These are phyloP conservation scores for Hyles lineata DNA, from an alignment of 2,888 invertebrate genomes.

Conservation along the genomic window DNA sequence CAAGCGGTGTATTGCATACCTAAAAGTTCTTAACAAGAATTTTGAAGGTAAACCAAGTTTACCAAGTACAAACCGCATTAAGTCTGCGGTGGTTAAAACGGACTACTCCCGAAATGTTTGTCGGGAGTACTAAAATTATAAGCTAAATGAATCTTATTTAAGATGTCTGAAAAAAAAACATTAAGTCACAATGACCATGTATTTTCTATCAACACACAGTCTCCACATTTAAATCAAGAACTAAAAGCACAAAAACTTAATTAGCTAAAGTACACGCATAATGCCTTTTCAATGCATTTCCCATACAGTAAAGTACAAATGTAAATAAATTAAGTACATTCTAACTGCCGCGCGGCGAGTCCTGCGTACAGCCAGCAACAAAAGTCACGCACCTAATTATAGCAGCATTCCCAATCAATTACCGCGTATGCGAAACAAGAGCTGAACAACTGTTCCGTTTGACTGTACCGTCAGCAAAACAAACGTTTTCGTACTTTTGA, in stretches of 20 bases:
- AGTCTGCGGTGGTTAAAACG: too few species aligned
- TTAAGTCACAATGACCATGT: background rate
- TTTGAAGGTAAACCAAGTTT: too few species aligned
- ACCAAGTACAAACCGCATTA: too few species aligned
- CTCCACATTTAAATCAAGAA: background rate
- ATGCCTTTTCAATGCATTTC: constrained; percentile 1
- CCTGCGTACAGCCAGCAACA: constrained; percentile 62
- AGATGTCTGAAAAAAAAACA: too few species aligned
- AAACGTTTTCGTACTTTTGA: constrained; percentile 21
- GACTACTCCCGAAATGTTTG: too few species aligned
- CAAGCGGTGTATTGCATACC: too few species aligned
- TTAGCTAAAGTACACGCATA: constrained; percentile 6
- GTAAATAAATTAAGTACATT: constrained; percentile 30
- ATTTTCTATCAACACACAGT: background rate
- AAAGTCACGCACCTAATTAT: constrained; percentile 83
- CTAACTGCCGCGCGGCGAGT: constrained; percentile 29
- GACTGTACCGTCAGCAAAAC: constrained; percentile 63
- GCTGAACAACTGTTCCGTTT: constrained; percentile 64
- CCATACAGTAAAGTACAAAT: constrained; percentile 8
- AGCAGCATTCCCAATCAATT: constrained; percentile 85
- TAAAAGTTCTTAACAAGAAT: too few species aligned
- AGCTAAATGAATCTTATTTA: too few species aligned
- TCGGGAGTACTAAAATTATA: too few species aligned
- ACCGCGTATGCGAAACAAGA: constrained; percentile 73
- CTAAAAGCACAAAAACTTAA: background rate